A percentile compares a stretch with the other conserved stretches of the same genome.
Evolutionary conservation across 2,113 vertebrate species (phyloP).

Genomic region (Circaetus gallicus): DNA sequence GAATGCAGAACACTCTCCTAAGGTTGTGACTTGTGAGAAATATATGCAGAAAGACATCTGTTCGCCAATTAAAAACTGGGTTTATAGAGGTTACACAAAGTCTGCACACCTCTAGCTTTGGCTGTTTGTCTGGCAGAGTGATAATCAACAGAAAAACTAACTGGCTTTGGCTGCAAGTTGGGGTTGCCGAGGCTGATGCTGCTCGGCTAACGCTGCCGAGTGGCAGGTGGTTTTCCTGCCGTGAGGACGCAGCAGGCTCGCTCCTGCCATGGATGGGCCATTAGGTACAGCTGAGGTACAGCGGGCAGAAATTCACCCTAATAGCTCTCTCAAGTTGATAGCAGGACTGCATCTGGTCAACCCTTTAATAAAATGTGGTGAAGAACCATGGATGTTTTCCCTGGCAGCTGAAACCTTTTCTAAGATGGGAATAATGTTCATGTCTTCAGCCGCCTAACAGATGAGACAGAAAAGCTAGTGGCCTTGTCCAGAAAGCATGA

Average conservation of each 20-base stretch:
- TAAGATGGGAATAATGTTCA: neutral
- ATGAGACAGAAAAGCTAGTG: neutral
- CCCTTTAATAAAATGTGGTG: neutral
- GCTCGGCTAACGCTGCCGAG: neutral
- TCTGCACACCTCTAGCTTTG: neutral
- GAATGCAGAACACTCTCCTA: neutral
- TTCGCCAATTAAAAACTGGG: neutral
- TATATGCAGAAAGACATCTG: neutral
- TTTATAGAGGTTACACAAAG: neutral
- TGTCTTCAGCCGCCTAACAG: neutral
- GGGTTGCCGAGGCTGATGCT: neutral
- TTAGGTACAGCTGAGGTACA: neutral
- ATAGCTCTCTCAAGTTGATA: neutral
- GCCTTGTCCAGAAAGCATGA: neutral
- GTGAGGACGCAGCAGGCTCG: accelerated
- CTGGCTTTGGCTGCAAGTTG: neutral
- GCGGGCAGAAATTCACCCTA: neutral
- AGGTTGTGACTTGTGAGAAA: neutral
- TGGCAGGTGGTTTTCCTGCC: neutral
- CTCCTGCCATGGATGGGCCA: neutral
- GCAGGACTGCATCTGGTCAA: neutral
- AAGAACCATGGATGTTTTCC: neutral
- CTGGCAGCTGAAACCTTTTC: neutral
- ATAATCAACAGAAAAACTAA: neutral
- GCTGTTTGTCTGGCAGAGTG: neutral